Conservation (phyloP, 2,113 vertebrate genomes). For the Gobiocypris rarus region DNA sequence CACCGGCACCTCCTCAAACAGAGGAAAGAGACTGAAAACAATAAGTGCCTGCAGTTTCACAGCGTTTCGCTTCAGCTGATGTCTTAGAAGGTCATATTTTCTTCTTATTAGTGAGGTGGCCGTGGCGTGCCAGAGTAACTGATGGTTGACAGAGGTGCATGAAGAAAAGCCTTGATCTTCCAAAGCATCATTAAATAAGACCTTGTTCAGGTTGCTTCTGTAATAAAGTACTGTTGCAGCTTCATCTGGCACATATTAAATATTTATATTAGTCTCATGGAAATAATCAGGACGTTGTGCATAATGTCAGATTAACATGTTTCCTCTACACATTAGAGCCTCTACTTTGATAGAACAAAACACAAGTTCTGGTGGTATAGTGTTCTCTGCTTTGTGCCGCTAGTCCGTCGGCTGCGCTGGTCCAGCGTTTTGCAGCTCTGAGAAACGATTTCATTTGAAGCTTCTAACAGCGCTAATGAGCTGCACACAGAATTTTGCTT, state of each 20-base stretch:
- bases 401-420: not conserved
- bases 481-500: constrained; percentile 57
- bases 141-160: constrained; percentile 49
- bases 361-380: not conserved
- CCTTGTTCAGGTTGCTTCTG: constrained; percentile 56
- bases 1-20: not conserved
- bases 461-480: constrained; percentile 57
- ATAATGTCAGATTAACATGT: not conserved
- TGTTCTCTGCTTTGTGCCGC: not conserved
- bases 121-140: constrained; percentile 56
- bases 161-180: constrained; percentile 50
- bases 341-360: not conserved
- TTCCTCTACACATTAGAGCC: not conserved
- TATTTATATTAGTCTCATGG: not conserved
- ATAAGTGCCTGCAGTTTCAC: not conserved
- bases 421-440: not conserved
- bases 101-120: constrained; percentile 46
- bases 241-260: not conserved
- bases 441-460: not conserved
- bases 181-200: constrained; percentile 60
- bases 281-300: not conserved
- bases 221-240: constrained; percentile 35
- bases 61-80: constrained; percentile 20
- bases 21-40: not conserved
- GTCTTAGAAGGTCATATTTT: constrained; percentile 50